phyloP scores from a whole-genome alignment of 2,888 invertebrate species.

The Brenthis hecate region DNA sequence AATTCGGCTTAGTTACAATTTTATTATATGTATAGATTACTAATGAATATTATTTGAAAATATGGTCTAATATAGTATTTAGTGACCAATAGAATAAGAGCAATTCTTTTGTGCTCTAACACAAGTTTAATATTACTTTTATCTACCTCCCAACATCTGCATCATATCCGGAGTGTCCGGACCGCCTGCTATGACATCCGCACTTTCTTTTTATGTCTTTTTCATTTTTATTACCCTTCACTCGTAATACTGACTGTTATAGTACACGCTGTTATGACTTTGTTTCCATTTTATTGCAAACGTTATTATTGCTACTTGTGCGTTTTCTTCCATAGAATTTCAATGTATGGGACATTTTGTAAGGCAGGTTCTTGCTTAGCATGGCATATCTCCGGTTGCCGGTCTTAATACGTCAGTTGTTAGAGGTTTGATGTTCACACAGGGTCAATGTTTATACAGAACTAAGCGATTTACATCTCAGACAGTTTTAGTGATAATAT shows the following conservation, averaged over 20 bases:
- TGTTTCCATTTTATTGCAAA: constrained; percentile 35
- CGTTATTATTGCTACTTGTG: constrained; percentile 31
- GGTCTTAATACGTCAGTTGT: too few relatives aligned
- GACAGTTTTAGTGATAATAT: too few relatives aligned
- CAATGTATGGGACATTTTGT: constrained; percentile 6
- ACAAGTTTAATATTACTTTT: constrained; percentile 19
- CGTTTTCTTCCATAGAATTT: constrained; percentile 17
- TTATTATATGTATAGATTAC: too few relatives aligned
- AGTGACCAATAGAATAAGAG: too few relatives aligned
- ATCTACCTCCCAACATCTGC: constrained; percentile 53
- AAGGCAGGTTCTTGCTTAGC: not conserved
- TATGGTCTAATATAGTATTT: too few relatives aligned
- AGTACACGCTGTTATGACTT: constrained; percentile 32
- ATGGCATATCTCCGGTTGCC: not conserved
- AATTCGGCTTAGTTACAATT: too few relatives aligned
- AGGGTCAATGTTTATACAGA: too few relatives aligned
- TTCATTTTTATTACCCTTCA: constrained; percentile 55
- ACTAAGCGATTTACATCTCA: too few relatives aligned
- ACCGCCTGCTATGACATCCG: constrained; percentile 37
- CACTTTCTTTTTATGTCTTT: constrained; percentile 54
- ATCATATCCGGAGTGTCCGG: constrained; percentile 46
- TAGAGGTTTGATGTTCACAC: too few relatives aligned
- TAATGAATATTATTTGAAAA: too few relatives aligned
- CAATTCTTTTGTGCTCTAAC: not conserved
- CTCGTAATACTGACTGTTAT: constrained; percentile 43